Evolutionary conservation across 2,797 vertebrate species (phyloP).

Genomic region (Champsocephalus esox): DNA sequence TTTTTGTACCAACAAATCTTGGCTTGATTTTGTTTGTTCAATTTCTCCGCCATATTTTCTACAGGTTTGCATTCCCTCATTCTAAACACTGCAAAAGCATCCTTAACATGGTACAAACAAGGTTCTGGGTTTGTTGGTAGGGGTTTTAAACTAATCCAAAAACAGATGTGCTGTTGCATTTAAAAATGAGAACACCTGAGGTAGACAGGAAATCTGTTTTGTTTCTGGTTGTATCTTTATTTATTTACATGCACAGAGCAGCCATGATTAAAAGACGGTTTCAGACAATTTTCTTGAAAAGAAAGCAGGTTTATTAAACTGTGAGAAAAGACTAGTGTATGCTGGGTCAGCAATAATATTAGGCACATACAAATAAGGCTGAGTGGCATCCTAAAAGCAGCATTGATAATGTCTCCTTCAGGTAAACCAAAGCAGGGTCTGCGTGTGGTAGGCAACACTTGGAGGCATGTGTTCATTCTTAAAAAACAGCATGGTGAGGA

Average conservation of each 20-base stretch:
- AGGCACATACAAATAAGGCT: conserved; percentile 32
- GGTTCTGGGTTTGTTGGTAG: conserved; percentile 22
- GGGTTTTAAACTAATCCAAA: conserved; percentile 35
- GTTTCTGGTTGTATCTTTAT: conserved; percentile 15
- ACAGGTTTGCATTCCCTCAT: conserved; percentile 5
- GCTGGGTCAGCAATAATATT: conserved; percentile 29
- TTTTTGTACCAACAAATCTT: neutral
- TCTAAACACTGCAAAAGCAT: conserved; percentile 35
- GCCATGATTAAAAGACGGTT: conserved; percentile 28
- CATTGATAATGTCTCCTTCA: conserved; percentile 46
- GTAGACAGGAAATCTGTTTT: conserved; percentile 13
- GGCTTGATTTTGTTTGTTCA: conserved; percentile 24
- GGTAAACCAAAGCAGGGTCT: conserved; percentile 33
- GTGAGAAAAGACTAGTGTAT: conserved; percentile 29
- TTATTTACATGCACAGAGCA: conserved; percentile 28
- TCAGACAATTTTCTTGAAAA: conserved; percentile 24
- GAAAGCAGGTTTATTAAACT: conserved; percentile 26
- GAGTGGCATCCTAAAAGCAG: conserved; percentile 46
- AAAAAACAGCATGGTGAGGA: conserved; percentile 58
- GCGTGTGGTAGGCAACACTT: conserved; percentile 57
- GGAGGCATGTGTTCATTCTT: conserved; percentile 70
- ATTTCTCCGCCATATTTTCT: conserved; percentile 36
- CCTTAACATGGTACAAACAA: conserved; percentile 26
- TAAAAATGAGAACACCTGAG: conserved; percentile 29
- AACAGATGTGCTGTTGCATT: conserved; percentile 34